Percentiles rank a stretch among this genome's conserved stretches.
Evolutionary conservation across 2,113 vertebrate species (phyloP).

Genomic region (Alaudala cheleensis): DNA sequence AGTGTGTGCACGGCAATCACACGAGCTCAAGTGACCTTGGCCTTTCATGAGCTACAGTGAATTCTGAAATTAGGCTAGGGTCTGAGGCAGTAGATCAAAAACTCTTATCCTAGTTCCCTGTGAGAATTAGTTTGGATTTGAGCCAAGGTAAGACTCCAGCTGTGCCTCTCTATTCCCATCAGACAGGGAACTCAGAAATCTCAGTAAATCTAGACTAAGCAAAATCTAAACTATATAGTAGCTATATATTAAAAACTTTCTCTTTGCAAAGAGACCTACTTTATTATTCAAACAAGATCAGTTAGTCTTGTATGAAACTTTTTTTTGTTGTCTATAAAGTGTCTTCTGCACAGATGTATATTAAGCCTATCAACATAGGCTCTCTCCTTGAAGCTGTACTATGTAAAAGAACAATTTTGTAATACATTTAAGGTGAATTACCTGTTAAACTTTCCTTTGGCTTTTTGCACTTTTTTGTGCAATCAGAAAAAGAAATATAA

Average conservation of each 20-base stretch:
- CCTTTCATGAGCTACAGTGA: background rate
- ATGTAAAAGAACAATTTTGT: background rate
- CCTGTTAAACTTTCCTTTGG: background rate
- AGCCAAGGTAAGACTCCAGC: constrained; percentile 2
- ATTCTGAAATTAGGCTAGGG: background rate
- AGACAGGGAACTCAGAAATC: constrained; percentile 2
- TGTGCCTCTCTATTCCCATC: background rate
- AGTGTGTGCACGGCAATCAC: background rate
- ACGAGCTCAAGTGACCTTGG: background rate
- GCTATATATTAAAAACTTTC: background rate
- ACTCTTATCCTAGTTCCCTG: background rate
- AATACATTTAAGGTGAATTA: background rate
- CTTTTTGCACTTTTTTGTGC: background rate
- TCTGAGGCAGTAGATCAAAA: constrained; percentile 3
- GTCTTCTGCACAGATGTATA: background rate
- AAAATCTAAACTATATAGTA: background rate
- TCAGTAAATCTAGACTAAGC: background rate
- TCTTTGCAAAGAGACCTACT: background rate
- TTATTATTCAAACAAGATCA: background rate
- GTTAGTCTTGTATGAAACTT: background rate
- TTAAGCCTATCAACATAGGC: background rate
- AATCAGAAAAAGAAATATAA: background rate
- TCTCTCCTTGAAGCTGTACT: background rate
- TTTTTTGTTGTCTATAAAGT: background rate
- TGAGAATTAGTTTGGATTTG: background rate